phyloP scores from a whole-genome alignment of 2,888 invertebrate species.

The Steromphala cineraria region DNA sequence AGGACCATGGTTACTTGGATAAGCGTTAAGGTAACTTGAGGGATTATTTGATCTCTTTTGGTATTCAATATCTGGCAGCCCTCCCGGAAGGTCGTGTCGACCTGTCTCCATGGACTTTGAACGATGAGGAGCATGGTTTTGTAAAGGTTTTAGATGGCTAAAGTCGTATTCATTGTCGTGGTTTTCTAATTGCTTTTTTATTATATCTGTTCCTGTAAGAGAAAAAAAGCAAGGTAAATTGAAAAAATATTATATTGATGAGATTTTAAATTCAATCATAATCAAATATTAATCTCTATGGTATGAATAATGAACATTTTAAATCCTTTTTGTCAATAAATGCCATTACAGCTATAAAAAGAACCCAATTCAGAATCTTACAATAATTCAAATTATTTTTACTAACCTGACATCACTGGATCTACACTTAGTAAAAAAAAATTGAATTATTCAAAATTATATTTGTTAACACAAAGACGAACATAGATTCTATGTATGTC shows the following conservation, averaged over 20 bases:
- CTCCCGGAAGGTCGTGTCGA: slow-evolving; percentile 37
- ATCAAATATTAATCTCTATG: too few relatives aligned
- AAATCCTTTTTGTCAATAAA: too few relatives aligned
- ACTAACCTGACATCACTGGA: too few relatives aligned
- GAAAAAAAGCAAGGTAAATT: not conserved
- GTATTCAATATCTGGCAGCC: not conserved
- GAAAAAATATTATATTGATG: not conserved
- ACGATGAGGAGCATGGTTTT: slow-evolving; percentile 68
- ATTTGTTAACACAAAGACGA: too few relatives aligned
- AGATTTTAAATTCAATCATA: not conserved
- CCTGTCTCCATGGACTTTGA: slow-evolving; percentile 60
- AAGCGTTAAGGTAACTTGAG: slow-evolving; percentile 29
- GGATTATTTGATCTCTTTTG: slow-evolving; percentile 1
- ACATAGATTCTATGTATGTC: too few relatives aligned
- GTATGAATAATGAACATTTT: too few relatives aligned
- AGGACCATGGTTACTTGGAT: not conserved
- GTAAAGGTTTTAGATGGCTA: slow-evolving; percentile 52
- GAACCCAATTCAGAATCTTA: too few relatives aligned
- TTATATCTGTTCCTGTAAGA: slow-evolving; percentile 68
- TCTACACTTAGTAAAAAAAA: too few relatives aligned
- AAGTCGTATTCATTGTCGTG: slow-evolving; percentile 63
- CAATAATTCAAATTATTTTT: too few relatives aligned
- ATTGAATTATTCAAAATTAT: too few relatives aligned
- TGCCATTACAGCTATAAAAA: too few relatives aligned
- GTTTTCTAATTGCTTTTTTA: slow-evolving; percentile 68